Base-by-base conservation (phyloP, 2,888 invertebrate genomes). In the Scelioninae gen. 1 region DNA sequence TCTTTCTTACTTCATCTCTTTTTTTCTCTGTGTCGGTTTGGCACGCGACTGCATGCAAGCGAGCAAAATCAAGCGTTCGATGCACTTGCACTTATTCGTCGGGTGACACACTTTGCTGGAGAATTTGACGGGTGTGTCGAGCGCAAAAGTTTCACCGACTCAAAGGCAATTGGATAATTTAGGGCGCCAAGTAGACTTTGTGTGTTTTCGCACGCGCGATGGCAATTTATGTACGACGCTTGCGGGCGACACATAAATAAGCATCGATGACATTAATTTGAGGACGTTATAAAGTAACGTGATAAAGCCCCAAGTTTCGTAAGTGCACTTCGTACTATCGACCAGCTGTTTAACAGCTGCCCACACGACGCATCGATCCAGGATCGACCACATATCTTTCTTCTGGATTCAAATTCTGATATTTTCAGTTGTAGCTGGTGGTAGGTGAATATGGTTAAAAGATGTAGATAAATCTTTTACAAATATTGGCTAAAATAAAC, bases 311-410 rank as follows among this genome's bases (percentile, higher is more conserved):
- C 79, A 60, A 65, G 16, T 56, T 69, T 69, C 51, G 51, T 29
- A 68, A 75, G 53, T 62, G 49, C 63, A 40, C 84, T 75, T 79
- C 80, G 77, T 66, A 83, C 86, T 87, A 88, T 88, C 88, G 88
- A 89, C 91, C 92, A 91, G 92, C 92, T 92, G 92, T 90, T 91
- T 88, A 90, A 89, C 92, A 92, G 91, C 92, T 92, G 92, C 90
- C 89, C 89, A 89, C 90, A 89, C 77, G 74, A 81, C 87, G 85
- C 79, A 76, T 78, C 66, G 78, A 76, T 75, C 82, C 56, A 43
- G 74, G 58, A 66, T 83, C 84, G 80, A 31, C 74, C 81, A 74
- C 71, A n/a, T n/a, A 76, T 86, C 75, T 81, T 81, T 81, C 66
- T 84, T 84, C 43, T 5, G 34, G 55, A 77, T 62, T 49, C n/a